A percentile compares a stretch with the other conserved stretches of the same genome.
phyloP scores from a whole-genome alignment of 2,888 invertebrate genomes.

The Cephus spinipes region DNA sequence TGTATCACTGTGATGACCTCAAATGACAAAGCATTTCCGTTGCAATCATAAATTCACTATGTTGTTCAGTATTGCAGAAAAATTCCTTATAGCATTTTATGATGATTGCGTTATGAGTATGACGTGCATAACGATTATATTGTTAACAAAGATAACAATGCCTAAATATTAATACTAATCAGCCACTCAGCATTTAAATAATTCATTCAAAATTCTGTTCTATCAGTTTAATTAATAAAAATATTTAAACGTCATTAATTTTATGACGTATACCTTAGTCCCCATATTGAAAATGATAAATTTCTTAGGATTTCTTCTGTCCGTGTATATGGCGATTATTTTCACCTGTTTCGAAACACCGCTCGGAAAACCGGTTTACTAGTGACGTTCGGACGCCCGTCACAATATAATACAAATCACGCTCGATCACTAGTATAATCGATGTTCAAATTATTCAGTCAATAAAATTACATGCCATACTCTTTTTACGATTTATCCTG shows the following conservation, averaged over 20 bases:
- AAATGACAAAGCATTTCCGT: neutral
- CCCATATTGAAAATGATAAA: neutral
- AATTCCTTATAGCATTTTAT: neutral
- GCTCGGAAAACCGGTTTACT: neutral
- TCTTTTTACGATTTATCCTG: neutral
- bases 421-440: neutral
- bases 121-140: neutral
- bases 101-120: neutral
- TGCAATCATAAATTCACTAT: neutral
- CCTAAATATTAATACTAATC: neutral
- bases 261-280: neutral
- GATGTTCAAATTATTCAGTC: neutral
- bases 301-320: neutral
- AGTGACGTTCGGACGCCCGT: neutral
- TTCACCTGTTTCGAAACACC: neutral
- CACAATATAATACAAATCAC: neutral
- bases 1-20: neutral
- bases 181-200: neutral
- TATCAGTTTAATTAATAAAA: neutral
- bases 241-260: neutral
- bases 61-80: neutral
- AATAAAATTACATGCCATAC: neutral
- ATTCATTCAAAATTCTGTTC: neutral
- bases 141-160: neutral
- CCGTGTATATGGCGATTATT: neutral